Base-by-base conservation (phyloP, 1,140 invertebrate species). In the Pachypeltis micranthus region DNA sequence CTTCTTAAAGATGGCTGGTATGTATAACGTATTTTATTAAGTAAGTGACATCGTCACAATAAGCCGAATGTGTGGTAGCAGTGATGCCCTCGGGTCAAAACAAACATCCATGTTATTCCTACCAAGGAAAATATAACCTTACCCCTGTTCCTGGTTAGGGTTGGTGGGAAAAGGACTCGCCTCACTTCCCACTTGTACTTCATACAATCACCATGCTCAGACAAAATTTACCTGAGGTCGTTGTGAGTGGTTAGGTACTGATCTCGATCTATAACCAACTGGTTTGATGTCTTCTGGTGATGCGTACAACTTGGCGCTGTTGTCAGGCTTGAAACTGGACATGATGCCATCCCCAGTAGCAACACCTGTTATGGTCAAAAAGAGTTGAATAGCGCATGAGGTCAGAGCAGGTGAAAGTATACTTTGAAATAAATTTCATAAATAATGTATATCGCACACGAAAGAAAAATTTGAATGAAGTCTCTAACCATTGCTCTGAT, bases 261-360 rank as follows among this genome's bases (percentile, higher is more conserved):
- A 83, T 64, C 80, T 80, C 1, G 82, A 83, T 62, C 87, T 79
- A 71, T 88, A 91, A 2, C 86, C 89, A 19, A 92, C 86, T 25
- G 83, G 83, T 68, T 86, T 88, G 67, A 90, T 80, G 71, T 90
- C 89, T 70, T 89, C 85, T 7, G 91, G 90, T 34, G 87, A 88
- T 4, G 90, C 91, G 74, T 93, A 93, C 31, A 93, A 75, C 72
- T 93, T 93, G 59, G 90, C 90, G 76, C 80, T 85, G 66, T 87
- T 85, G 39, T 84, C 80, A 0, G 91, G 91, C 65, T 86, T 83
- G 75, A 93, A 93, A 67, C 88, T 90, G 10, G 89, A 92, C 77
- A 89, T 85, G 29, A 88, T 77, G 24, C 75, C 77, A 56, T 68
- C 67, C 72, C n/a, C n/a, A n/a, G n/a, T n/a, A n/a, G n/a, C n/a